These are phyloP conservation scores for Thera obeliscata DNA, from an alignment of 2,888 invertebrate genomes.

Conservation along the genomic window DNA sequence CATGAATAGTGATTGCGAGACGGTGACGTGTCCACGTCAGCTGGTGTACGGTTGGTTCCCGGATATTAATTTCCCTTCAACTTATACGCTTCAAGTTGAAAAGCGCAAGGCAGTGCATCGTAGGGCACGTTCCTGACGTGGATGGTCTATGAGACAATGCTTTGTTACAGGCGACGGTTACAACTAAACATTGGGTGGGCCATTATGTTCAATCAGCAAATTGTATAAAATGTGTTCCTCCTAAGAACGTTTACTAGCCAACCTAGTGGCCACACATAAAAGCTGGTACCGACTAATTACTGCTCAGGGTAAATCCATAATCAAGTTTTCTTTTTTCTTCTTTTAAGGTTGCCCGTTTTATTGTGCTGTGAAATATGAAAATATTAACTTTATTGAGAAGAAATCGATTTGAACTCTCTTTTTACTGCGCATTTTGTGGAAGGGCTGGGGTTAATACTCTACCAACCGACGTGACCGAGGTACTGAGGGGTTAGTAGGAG, in stretches of 20 bases:
- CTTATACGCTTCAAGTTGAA: too few species aligned
- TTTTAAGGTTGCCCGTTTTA: conserved; percentile 25
- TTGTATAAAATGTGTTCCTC: too few species aligned
- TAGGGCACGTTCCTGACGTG: too few species aligned
- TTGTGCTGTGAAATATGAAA: conserved; percentile 26
- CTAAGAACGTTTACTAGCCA: not conserved
- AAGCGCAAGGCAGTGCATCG: too few species aligned
- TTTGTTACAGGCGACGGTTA: too few species aligned
- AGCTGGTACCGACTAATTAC: conserved; percentile 34
- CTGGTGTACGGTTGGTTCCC: too few species aligned
- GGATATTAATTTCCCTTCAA: too few species aligned
- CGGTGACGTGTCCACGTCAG: too few species aligned
- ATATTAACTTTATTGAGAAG: conserved; percentile 19
- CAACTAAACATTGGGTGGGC: too few species aligned
- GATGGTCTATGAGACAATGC: too few species aligned
- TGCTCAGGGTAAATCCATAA: conserved; percentile 31
- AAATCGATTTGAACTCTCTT: conserved; percentile 11
- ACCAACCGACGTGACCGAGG: not conserved
- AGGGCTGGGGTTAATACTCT: conserved; percentile 1
- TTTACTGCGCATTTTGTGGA: conserved; percentile 15
- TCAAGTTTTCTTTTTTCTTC: conserved; percentile 33
- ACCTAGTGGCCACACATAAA: conserved; percentile 24
- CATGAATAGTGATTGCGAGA: too few species aligned
- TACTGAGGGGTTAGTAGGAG: not conserved
- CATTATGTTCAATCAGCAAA: too few species aligned